A percentile compares a stretch with the other conserved stretches of the same genome.
These are phyloP conservation scores for Hermetia illucens DNA, from an alignment of 1,140 invertebrate species.

Conservation along the genomic window DNA sequence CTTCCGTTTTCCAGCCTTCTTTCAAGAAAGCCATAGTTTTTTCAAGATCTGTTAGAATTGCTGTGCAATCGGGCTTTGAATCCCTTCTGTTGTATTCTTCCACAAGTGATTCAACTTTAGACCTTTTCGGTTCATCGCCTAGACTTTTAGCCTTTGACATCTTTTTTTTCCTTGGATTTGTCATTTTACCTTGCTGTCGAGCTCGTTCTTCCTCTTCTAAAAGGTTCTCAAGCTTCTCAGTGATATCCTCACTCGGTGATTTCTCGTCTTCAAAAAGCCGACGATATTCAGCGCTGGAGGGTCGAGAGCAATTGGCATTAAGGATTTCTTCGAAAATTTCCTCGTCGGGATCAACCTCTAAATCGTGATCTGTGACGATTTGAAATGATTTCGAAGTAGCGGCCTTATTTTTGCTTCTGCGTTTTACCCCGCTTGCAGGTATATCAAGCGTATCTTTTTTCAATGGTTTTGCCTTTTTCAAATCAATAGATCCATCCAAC, in stretches of 20 bases:
- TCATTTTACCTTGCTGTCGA: conserved; percentile 7
- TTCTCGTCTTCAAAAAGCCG: conserved; percentile 24
- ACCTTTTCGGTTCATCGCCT: too few relatives aligned
- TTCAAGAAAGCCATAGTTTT: conserved; percentile 26
- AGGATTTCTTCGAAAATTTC: conserved; percentile 23
- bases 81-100: too few relatives aligned
- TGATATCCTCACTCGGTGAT: conserved; percentile 24
- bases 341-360: conserved; percentile 23
- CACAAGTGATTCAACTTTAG: too few relatives aligned
- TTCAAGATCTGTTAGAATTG: conserved; percentile 26
- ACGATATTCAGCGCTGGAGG: conserved; percentile 24
- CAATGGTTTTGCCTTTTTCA: conserved; percentile 20
- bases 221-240: conserved; percentile 25
- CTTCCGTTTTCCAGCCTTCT: conserved; percentile 26
- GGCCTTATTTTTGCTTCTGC: too few relatives aligned
- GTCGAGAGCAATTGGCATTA: conserved; percentile 12
- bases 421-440: conserved; percentile 2
- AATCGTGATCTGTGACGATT: too few relatives aligned
- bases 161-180: background rate
- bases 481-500: too few relatives aligned
- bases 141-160: too few relatives aligned
- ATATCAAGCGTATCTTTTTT: conserved; percentile 11
- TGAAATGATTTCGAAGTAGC: too few relatives aligned
- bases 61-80: too few relatives aligned
- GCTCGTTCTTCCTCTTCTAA: conserved; percentile 16